Evolutionary conservation across 1,140 invertebrate genomes (phyloP), one percentile per base, ranked within the genome.

Genomic region (Archegozetes longisetosus): DNA sequence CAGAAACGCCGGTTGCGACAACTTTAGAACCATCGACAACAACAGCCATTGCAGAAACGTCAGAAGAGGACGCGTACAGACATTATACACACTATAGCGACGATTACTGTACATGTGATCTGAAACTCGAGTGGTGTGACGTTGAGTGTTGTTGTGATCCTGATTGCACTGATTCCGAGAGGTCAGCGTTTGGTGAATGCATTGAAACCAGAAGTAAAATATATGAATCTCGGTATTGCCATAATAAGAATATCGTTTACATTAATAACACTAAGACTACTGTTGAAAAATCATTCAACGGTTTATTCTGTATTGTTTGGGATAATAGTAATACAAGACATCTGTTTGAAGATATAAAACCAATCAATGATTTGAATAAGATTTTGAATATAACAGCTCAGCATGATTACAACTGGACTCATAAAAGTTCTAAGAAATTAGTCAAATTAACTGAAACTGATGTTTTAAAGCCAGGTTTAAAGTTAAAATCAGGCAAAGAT

Each of bases 131-230:
- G 62, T 70, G 70, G 22, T 86, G 84, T 74, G 82, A 86, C 71
- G 74, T 84, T 29, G 82, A 83, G 65, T 86, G 84, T 69, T 85
- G 84, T 65, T 85, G 84, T 72, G 84, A 86, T 71, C 64, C 60
- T 24, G 82, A 84, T 61, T 86, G 84, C 68, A 68, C 72, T 14
- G 63, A 69, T 2, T 66, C 68, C 50, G 78, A 84, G 59, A 75
- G 73, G 66, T 56, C 65, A 53, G 68, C 79, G 9, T 85, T 85
- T 67, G 69, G 72, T 40, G 63, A 71, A 56, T 85, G 82, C 62
- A 51, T 55, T 59, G 50, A 28, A 48, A 64, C 49, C 4, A 28
- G 48, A 29, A 46, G 24, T 53, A 27, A 52, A 47, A 53, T 59
- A 40, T 64, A 68, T 28, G 72, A 72, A 68, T 63, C 69, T 52